Evolutionary conservation across 2,113 vertebrate species (phyloP).

Genomic region (Aegypius monachus): DNA sequence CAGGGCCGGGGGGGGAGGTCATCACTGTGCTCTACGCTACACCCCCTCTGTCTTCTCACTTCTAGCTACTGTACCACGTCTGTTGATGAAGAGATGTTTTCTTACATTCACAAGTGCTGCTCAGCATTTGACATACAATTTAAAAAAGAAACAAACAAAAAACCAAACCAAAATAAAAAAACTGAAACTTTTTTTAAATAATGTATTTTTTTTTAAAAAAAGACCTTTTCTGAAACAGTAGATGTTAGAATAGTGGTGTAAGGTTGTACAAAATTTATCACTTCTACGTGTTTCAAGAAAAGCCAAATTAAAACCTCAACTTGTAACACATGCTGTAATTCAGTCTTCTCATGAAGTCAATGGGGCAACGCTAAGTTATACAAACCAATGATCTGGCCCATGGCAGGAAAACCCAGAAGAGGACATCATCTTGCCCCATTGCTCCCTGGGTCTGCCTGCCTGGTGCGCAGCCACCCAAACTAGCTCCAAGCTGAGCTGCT

Average conservation of each 20-base stretch:
- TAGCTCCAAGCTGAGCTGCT: neutral
- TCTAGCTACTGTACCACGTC: neutral
- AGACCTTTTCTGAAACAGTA: neutral
- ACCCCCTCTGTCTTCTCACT: neutral
- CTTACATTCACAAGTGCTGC: neutral
- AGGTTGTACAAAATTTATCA: neutral
- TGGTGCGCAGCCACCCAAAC: neutral
- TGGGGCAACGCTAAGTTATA: fast-evolving
- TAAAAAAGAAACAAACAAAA: neutral
- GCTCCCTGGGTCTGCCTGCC: neutral
- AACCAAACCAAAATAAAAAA: neutral
- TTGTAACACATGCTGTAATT: neutral
- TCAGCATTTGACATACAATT: neutral
- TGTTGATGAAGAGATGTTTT: neutral
- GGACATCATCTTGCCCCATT: neutral
- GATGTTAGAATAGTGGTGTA: neutral
- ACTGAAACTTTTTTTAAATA: neutral
- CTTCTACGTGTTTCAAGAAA: neutral
- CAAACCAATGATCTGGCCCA: fast-evolving
- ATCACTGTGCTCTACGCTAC: neutral
- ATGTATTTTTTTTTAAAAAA: neutral
- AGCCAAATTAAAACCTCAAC: neutral
- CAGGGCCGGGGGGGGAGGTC: fast-evolving
- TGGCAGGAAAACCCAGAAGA: neutral
- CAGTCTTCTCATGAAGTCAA: neutral